phyloP scores from a whole-genome alignment of 2,888 invertebrate species.

The Halictus ligatus region DNA sequence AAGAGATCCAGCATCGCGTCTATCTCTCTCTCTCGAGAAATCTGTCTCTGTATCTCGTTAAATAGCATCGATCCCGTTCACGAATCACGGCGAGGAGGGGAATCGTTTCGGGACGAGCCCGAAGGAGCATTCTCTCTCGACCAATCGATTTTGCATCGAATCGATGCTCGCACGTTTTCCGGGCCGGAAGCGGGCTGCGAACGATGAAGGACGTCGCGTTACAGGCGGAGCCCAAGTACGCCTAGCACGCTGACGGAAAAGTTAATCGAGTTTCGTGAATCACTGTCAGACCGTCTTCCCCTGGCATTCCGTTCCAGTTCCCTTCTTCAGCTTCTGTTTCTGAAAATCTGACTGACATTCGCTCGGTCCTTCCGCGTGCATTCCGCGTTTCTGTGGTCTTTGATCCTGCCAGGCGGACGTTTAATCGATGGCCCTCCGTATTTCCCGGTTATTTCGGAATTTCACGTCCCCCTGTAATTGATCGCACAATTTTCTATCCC shows the following conservation, averaged over 20 bases:
- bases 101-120: neutral
- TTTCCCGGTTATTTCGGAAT: neutral
- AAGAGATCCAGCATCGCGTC: neutral
- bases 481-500: neutral
- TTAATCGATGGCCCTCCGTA: neutral
- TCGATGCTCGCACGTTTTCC: constrained; percentile 16
- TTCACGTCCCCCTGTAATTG: neutral
- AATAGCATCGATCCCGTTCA: neutral
- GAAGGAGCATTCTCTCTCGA: neutral
- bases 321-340: constrained; percentile 17
- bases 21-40: neutral
- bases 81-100: neutral
- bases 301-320: neutral
- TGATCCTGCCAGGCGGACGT: neutral
- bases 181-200: neutral
- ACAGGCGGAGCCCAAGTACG: constrained; percentile 7
- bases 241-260: constrained; percentile 21
- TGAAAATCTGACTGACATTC: constrained; percentile 17
- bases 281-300: constrained; percentile 22
- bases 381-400: constrained; percentile 1
- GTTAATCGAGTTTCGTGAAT: constrained; percentile 31
- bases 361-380: neutral
- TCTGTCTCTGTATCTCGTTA: too few relatives aligned
- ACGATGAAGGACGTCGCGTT: constrained; percentile 28
- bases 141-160: constrained; percentile 27